A percentile compares a stretch with the other conserved stretches of the same genome.
Conservation (phyloP, 1,140 invertebrate genomes). For the Drepana arcuata region DNA sequence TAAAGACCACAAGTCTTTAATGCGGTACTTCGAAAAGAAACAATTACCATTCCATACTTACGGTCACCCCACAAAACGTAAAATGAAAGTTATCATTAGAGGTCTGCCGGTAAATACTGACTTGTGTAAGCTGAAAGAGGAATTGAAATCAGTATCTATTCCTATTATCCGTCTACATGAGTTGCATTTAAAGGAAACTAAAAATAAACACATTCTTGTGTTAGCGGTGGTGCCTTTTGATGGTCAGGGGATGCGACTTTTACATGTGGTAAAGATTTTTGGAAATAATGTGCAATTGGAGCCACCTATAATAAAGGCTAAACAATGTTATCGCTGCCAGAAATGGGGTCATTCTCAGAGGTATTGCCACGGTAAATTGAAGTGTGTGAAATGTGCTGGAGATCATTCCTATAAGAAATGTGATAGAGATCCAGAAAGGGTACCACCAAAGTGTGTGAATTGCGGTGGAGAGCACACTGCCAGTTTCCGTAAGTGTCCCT, state of each 20-base stretch:
- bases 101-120: constrained; percentile 27
- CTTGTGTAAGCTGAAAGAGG: constrained; percentile 21
- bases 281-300: constrained; percentile 28
- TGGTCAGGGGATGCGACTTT: constrained; percentile 25
- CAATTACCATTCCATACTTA: constrained; percentile 41
- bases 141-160: constrained; percentile 22
- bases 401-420: constrained; percentile 34
- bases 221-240: constrained; percentile 30
- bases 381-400: constrained; percentile 43
- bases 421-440: constrained; percentile 13
- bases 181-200: constrained; percentile 25
- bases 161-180: constrained; percentile 34
- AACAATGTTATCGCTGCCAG: constrained; percentile 41
- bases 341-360: constrained; percentile 46
- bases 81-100: constrained; percentile 38
- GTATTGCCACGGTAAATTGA: constrained; percentile 32
- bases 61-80: constrained; percentile 28
- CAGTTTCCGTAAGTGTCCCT: constrained; percentile 30
- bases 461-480: constrained; percentile 39
- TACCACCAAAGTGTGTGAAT: constrained; percentile 44
- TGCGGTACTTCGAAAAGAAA: constrained; percentile 31
- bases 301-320: constrained; percentile 18
- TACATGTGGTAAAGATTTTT: constrained; percentile 25
- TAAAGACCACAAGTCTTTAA: constrained; percentile 25
- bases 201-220: constrained; percentile 18